phyloP scores from a whole-genome alignment of 2,888 invertebrate genomes.

The Scelioninae gen. 1 region DNA sequence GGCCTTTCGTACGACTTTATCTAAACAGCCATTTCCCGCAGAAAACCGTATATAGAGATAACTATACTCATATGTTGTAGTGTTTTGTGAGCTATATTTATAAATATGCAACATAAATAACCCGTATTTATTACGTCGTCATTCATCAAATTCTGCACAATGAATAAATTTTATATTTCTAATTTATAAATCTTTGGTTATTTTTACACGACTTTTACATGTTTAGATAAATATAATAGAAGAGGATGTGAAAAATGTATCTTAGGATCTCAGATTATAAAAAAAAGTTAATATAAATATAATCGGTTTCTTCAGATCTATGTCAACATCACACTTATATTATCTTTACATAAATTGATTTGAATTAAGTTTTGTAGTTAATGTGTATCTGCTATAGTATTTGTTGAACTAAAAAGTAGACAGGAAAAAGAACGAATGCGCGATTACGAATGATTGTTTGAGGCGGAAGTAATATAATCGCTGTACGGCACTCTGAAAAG shows the following conservation, averaged over 20 bases:
- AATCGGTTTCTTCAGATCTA: slow-evolving; percentile 18
- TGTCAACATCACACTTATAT: slow-evolving; percentile 22
- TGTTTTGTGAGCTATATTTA: slow-evolving; percentile 64
- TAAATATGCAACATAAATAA: slow-evolving; percentile 40
- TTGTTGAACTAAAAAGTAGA: slow-evolving; percentile 60
- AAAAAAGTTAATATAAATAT: slow-evolving; percentile 14
- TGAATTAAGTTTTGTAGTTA: slow-evolving; percentile 49
- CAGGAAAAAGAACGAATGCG: slow-evolving; percentile 66
- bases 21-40: slow-evolving; percentile 76
- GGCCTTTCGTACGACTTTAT: slow-evolving; percentile 68
- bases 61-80: slow-evolving; percentile 57
- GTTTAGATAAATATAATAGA: too few species aligned
- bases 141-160: slow-evolving; percentile 30
- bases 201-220: too few species aligned
- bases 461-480: slow-evolving; percentile 78
- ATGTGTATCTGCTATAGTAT: slow-evolving; percentile 22
- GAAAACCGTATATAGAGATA: slow-evolving; percentile 71
- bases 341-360: slow-evolving; percentile 9
- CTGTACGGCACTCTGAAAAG: slow-evolving; percentile 69
- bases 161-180: slow-evolving; percentile 12
- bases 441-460: slow-evolving; percentile 71
- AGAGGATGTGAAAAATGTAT: too few species aligned
- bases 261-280: too few species aligned
- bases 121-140: slow-evolving; percentile 50
- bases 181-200: slow-evolving; percentile 11